These are phyloP conservation scores for Loripinus fragilis DNA, from an alignment of 2,888 invertebrate species.

Conservation along the genomic window DNA sequence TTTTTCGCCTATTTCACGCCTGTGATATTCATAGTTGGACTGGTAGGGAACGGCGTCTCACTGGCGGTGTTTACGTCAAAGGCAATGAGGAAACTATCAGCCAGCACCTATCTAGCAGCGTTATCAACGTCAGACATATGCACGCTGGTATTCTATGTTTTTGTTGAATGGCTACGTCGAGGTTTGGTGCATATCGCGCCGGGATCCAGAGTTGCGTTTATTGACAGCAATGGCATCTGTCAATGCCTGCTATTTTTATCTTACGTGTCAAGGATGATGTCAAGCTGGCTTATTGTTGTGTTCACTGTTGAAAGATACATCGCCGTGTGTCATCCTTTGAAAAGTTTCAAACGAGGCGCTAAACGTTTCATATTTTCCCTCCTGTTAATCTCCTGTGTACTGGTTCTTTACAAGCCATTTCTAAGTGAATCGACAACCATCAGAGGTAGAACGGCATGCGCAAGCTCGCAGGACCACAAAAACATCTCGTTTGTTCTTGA, in stretches of 20 bases:
- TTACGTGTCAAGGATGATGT: constrained; percentile 77
- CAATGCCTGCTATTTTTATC: constrained; percentile 89
- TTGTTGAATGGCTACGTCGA: constrained; percentile 80
- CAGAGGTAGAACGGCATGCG: constrained; percentile 52
- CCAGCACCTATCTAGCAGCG: constrained; percentile 91
- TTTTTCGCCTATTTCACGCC: constrained; percentile 89
- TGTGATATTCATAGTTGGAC: constrained; percentile 89
- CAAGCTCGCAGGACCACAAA: constrained; percentile 51
- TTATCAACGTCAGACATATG: constrained; percentile 91
- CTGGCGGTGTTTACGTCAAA: constrained; percentile 91
- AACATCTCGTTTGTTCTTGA: constrained; percentile 70
- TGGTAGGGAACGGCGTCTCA: constrained; percentile 90
- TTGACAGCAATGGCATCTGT: constrained; percentile 81
- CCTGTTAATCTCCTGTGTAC: constrained; percentile 61
- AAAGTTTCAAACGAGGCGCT: constrained; percentile 64
- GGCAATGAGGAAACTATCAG: constrained; percentile 87
- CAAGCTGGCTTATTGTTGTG: constrained; percentile 79
- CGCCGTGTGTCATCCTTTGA: constrained; percentile 79
- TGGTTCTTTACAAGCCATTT: constrained; percentile 77
- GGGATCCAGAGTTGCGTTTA: constrained; percentile 48
- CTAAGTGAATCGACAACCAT: constrained; percentile 58
- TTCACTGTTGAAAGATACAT: constrained; percentile 80
- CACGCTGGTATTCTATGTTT: constrained; percentile 86
- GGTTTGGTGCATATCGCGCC: constrained; percentile 62
- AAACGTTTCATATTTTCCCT: constrained; percentile 64